Evolutionary conservation across 2,113 vertebrate species (phyloP).

Genomic region (Strigops habroptila): DNA sequence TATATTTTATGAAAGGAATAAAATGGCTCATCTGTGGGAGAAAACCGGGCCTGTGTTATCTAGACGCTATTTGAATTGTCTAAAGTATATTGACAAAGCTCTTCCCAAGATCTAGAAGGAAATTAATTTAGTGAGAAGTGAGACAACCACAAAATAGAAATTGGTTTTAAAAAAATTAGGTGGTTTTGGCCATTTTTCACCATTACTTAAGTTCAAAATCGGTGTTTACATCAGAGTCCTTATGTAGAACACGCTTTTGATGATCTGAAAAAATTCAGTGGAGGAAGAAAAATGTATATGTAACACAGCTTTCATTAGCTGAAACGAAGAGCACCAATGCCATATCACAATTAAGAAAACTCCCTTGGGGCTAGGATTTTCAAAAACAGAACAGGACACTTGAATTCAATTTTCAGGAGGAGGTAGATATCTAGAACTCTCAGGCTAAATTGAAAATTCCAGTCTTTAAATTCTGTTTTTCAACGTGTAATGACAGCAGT

Average conservation of each 20-base stretch:
- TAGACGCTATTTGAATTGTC: neutral
- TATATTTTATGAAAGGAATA: neutral
- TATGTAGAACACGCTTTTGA: neutral
- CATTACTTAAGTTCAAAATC: neutral
- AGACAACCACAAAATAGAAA: neutral
- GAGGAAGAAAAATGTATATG: neutral
- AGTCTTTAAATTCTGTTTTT: neutral
- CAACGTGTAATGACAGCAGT: neutral
- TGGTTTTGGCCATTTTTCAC: neutral
- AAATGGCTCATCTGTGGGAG: neutral
- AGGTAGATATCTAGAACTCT: neutral
- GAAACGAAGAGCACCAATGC: neutral
- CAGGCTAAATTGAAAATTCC: neutral
- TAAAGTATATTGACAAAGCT: neutral
- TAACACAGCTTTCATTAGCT: neutral
- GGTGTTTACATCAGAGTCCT: neutral
- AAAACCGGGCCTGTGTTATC: neutral
- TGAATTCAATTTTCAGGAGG: neutral
- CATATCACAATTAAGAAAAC: neutral
- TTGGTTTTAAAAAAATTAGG: neutral
- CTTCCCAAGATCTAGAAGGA: neutral
- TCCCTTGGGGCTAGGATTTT: neutral
- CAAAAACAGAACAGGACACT: neutral
- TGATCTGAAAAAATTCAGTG: neutral
- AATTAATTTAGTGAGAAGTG: neutral